These are phyloP conservation scores for Drosophila suboccidentalis DNA, from an alignment of 2,888 invertebrate genomes.

Conservation along the genomic window DNA sequence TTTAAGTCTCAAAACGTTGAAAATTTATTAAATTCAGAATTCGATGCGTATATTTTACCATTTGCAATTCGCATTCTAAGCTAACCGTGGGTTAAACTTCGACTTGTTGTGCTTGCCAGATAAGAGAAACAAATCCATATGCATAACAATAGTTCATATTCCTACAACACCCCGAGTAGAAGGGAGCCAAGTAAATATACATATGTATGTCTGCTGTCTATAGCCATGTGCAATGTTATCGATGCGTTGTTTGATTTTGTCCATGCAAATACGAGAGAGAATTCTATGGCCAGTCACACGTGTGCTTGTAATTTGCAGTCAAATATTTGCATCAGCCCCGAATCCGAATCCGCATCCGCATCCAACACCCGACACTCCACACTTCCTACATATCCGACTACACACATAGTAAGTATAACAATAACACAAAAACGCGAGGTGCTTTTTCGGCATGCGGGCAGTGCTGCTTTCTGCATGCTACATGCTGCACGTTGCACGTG, in stretches of 20 bases:
- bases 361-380: neutral
- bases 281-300: slow-evolving; percentile 26
- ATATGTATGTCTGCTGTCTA: neutral
- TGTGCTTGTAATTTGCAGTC: slow-evolving; percentile 57
- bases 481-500: slow-evolving; percentile 12
- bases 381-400: neutral
- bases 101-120: slow-evolving; percentile 8
- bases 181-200: neutral
- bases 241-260: slow-evolving; percentile 29
- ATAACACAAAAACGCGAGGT: slow-evolving; percentile 17
- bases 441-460: slow-evolving; percentile 5
- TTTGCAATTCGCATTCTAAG: neutral
- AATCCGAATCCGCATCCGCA: neutral
- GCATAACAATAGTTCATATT: slow-evolving; percentile 9
- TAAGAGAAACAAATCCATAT: slow-evolving; percentile 2
- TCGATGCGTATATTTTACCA: neutral
- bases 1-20: neutral
- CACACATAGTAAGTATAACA: slow-evolving; percentile 1
- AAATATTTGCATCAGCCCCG: slow-evolving; percentile 46
- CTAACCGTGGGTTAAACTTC: neutral
- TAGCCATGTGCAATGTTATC: slow-evolving; percentile 15
- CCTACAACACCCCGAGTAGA: no score
- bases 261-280: slow-evolving; percentile 24
- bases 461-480: neutral
- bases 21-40: neutral